phyloP scores from a whole-genome alignment of 2,113 vertebrate genomes.

The Megalops atlanticus region DNA sequence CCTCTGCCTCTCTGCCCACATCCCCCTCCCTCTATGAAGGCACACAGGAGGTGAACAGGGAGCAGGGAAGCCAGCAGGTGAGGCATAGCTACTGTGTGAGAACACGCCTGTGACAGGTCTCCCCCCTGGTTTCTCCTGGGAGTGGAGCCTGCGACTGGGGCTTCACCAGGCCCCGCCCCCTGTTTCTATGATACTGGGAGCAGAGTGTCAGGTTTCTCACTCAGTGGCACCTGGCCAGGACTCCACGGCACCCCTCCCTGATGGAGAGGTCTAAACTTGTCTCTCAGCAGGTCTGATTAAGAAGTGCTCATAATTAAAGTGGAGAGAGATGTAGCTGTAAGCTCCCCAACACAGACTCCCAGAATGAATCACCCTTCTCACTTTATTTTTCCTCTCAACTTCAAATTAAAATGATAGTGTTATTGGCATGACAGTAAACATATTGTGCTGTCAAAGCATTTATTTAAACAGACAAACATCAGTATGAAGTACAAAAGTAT shows the following conservation, averaged over 20 bases:
- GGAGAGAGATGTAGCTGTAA: slow-evolving; percentile 28
- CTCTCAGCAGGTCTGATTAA: slow-evolving; percentile 33
- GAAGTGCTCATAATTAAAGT: slow-evolving; percentile 36
- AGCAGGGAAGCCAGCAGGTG: neutral
- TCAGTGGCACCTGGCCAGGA: slow-evolving; percentile 15
- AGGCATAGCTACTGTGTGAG: slow-evolving; percentile 8
- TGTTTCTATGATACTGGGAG: too few species aligned
- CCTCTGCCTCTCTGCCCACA: neutral
- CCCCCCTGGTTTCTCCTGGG: slow-evolving; percentile 31
- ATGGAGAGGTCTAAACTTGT: slow-evolving; percentile 40
- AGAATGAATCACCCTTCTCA: slow-evolving; percentile 20
- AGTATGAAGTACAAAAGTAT: too few species aligned
- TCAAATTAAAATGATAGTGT: too few species aligned
- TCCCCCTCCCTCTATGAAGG: neutral
- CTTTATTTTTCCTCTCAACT: too few species aligned
- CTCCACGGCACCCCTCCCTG: slow-evolving; percentile 23
- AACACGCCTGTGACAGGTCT: too few species aligned
- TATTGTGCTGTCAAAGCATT: too few species aligned
- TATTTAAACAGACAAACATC: too few species aligned
- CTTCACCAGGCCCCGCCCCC: neutral
- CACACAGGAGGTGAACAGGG: slow-evolving; percentile 14
- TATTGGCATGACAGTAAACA: too few species aligned
- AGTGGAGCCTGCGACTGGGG: neutral
- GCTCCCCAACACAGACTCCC: slow-evolving; percentile 12
- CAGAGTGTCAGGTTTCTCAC: slow-evolving; percentile 21